These are phyloP conservation scores for Alces alces DNA, from an alignment of 2,113 vertebrate species.

Conservation along the genomic window DNA sequence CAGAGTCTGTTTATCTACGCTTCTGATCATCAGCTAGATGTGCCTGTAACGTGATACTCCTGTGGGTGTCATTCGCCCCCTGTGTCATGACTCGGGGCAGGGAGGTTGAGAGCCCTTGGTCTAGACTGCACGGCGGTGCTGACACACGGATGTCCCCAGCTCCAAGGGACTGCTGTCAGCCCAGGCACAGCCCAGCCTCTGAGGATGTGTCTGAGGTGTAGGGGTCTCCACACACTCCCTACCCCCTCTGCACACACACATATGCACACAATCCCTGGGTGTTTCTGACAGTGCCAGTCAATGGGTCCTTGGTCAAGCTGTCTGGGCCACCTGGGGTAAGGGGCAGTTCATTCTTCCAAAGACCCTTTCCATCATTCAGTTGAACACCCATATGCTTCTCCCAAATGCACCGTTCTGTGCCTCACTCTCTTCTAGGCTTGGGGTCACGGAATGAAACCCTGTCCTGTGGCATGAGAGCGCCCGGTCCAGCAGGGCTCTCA, in stretches of 20 bases:
- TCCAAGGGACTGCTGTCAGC: background rate
- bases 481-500: no score
- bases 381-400: background rate
- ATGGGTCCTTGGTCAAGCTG: background rate
- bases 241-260: background rate
- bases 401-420: background rate
- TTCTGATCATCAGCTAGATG: background rate
- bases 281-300: background rate
- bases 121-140: background rate
- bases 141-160: background rate
- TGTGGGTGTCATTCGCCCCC: background rate
- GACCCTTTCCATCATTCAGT: background rate
- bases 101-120: background rate
- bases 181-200: background rate
- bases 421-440: background rate
- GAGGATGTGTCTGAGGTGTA: no score
- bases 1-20: background rate
- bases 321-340: background rate
- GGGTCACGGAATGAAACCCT: background rate
- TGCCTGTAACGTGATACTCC: background rate
- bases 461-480: accelerated
- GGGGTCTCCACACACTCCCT: background rate
- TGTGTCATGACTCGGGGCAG: background rate
- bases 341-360: background rate
- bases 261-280: background rate